Evolutionary conservation across 2,888 invertebrate species (phyloP), one percentile per base, ranked within the genome.

Genomic region (Patella pellucida): DNA sequence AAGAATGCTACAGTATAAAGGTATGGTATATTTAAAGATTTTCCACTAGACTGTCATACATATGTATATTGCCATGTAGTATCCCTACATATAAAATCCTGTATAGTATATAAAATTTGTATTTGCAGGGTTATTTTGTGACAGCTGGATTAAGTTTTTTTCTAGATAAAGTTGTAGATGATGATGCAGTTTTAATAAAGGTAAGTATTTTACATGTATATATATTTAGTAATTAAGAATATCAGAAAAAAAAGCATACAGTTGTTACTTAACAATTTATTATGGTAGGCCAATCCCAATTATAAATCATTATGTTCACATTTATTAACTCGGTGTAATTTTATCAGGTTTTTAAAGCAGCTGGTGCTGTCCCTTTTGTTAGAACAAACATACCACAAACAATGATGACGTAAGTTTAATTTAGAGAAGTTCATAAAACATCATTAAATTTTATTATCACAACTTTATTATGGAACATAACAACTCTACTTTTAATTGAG

Each of bases 321-420:
- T 41, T 41, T 41, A 41, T 41, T 41, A 31, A 31, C 4, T 62
- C 12, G 0, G 12, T 12, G 23, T 62, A 19, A 23, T 50, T 27
- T 23, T 69, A 74, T 16, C 56, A 88, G 87, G 85, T 87, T 23
- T 71, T 88, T 52, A 85, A 85, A 76, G 75, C 83, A 15, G 84
- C 83, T 73, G 93, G 93, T 71, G 92, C 92, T n/a, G 85, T 92
- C 54, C 92, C 92, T 0, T 92, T 91, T 87, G 91, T 90, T 31
- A 89, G 90, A 80, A 92, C 87, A 31, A 87, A 87, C 71, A 78
- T 87, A 23, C 86, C 87, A 16, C 87, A 87, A 69, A 84, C 84
- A 1, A 82, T 86, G 83, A 80, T 77, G 52, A 78, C 77, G 82
- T 80, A 68, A 52, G 71, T 68, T 15, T 23, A 19, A 68, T 50